Percentiles rank a stretch among this genome's conserved stretches.
These are phyloP conservation scores for Apodemia mormo DNA, from an alignment of 2,888 invertebrate species.

Conservation along the genomic window DNA sequence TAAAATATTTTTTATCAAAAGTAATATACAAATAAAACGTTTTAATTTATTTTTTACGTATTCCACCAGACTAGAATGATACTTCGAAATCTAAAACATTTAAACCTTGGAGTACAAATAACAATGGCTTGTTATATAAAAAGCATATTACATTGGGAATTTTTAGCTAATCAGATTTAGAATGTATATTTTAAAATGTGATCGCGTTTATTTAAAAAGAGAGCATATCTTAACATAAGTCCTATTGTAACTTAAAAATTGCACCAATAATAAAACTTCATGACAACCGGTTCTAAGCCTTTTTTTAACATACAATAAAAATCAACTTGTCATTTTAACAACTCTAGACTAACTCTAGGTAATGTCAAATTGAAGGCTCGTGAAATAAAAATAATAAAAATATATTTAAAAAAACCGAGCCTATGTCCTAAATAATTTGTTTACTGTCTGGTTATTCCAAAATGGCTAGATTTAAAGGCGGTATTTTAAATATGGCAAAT, in stretches of 20 bases:
- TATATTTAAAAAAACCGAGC: slow-evolving; percentile 35
- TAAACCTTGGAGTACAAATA: too few relatives aligned
- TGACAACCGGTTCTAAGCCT: slow-evolving; percentile 15
- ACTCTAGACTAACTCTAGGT: slow-evolving; percentile 75
- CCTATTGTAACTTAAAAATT: slow-evolving; percentile 2
- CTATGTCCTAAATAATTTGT: slow-evolving; percentile 23
- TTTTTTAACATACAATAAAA: slow-evolving; percentile 33
- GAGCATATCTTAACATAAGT: not conserved
- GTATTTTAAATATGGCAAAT: slow-evolving; percentile 22
- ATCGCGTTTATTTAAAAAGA: too few relatives aligned
- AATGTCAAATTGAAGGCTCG: slow-evolving; percentile 73
- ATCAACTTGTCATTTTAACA: slow-evolving; percentile 76
- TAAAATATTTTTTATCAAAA: too few relatives aligned
- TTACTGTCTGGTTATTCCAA: slow-evolving; percentile 20
- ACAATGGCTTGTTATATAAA: too few relatives aligned
- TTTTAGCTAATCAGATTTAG: too few relatives aligned
- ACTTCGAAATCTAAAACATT: too few relatives aligned
- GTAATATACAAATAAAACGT: too few relatives aligned
- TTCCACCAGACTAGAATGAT: too few relatives aligned
- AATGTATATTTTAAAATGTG: too few relatives aligned
- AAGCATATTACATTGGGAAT: too few relatives aligned
- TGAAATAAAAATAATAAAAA: slow-evolving; percentile 33
- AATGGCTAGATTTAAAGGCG: slow-evolving; percentile 16
- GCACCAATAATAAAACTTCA: slow-evolving; percentile 1
- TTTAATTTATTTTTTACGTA: too few relatives aligned